Evolutionary conservation across 2,113 vertebrate species (phyloP), one percentile per base, ranked within the genome.

Genomic region (Phrynosoma platyrhinos): DNA sequence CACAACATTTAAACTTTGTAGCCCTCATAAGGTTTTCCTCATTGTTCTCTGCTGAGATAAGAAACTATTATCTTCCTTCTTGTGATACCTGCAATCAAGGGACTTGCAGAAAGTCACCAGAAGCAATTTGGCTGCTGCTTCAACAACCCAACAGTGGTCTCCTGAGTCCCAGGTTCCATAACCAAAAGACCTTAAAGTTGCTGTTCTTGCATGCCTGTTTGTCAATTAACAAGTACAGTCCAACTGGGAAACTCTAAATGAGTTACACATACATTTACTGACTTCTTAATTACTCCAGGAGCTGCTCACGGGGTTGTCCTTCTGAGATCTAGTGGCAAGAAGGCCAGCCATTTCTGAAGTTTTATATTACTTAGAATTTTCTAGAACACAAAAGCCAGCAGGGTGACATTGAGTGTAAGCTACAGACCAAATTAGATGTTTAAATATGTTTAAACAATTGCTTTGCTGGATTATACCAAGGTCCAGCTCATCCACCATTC

Each of bases 211-310:
- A 88, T 72, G 83, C 1, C 0, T 88, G 80, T 92, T 94, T 89
- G 83, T 89, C 84, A 83, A 40, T 89, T 91, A 91, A 89, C 36
- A 92, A 82, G 53, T 87, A 84, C 89, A 80, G 83, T 68, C 72
- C 83, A 89, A 84, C 62, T 84, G 84, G 79, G 82, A 87, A 91
- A 77, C 87, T 88, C 90, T 89, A 91, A 93, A 82, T 0, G 0
- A 89, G 32, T 89, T 92, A 89, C 53, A 85, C 21, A 72, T 85
- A 85, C 30, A 76, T 88, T 89, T 92, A 72, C 62, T 82, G 84
- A 89, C 91, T 90, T 42, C 53, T 92, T 94, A 90, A 88, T 92
- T 92, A 81, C 86, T 84, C 80, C 82, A 0, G 0, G 78, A 92
- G 81, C 30, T 90, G 6, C 30, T 92, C 27, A 76, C 18, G 0